Base-by-base conservation (phyloP, 2,888 invertebrate species). In the Orthosia incerta region DNA sequence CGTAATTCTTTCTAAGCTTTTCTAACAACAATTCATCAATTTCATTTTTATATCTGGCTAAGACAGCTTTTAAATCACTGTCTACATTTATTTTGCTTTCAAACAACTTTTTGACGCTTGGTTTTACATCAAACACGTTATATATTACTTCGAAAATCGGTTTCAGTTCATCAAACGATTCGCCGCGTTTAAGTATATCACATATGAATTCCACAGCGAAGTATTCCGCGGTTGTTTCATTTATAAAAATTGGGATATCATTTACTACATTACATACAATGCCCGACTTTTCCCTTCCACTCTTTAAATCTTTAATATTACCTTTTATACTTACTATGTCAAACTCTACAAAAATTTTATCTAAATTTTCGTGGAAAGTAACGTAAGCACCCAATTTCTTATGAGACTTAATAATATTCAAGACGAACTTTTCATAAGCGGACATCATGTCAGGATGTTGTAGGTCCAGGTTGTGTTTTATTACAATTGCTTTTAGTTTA, bases 321-420 rank as follows among this genome's bases (percentile, higher is more conserved):
- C 18, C 7, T 48, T 48, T 7, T 18, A 62, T 48, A 7, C 2
- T 1, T 5, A 26, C 12, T 7, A 59, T 31, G 12, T 26, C 18
- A 12, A 23, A 1, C 15, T 13, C 2, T 11, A 3, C 13, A 16
- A 23, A 48, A 62, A 48, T 3, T 7, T 16, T 23, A 15, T 23
- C 18, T 3, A 23, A 20, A 62, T 48, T 7, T 62, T 16, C 13
- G 18, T 62, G 3, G 3, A 48, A 62, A 7, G 48, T 18, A 13
- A 7, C 48, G 18, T 62, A 62, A 23, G 62, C 62, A 26, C 46
- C 62, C 18, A 62, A 26, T 56, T 18, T 26, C 18, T 56, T 56
- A 56, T 56, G 18, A 9, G 9, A 26, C 9, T 56, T 26, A 18
- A 26, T 5, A 31, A 7, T 31, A 31, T 31, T 5, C 7, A 7